Percentiles rank a stretch among this genome's conserved stretches.
Conservation (phyloP, 2,888 invertebrate genomes). For the Meloe dianella region DNA sequence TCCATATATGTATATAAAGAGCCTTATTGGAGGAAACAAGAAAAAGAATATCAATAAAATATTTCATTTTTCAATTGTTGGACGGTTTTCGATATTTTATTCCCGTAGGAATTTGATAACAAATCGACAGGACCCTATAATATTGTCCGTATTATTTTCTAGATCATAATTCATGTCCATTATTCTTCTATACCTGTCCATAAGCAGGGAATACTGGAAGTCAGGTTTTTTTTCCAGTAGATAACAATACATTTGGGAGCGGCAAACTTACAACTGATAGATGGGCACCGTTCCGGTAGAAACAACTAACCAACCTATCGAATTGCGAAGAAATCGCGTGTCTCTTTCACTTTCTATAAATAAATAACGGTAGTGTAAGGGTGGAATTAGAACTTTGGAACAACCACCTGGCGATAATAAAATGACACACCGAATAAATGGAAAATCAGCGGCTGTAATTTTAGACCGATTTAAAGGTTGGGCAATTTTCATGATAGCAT, state of each 20-base stretch:
- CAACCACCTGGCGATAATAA: conserved; percentile 25
- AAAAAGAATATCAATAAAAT: conserved; percentile 7
- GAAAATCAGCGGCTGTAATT: conserved; percentile 41
- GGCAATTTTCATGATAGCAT: not conserved
- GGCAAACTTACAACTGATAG: conserved; percentile 27
- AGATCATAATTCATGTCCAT: conserved; percentile 22
- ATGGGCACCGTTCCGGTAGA: conserved; percentile 22
- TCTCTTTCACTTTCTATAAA: conserved; percentile 32
- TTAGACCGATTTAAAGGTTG: conserved; percentile 31
- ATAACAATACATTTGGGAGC: conserved; percentile 34
- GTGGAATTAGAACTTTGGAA: not conserved
- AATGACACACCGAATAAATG: conserved; percentile 34
- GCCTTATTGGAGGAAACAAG: not conserved
- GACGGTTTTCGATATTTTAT: not conserved
- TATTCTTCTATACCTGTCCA: conserved; percentile 23
- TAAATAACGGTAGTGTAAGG: conserved; percentile 25
- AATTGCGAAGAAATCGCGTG: conserved; percentile 23
- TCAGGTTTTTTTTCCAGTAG: conserved; percentile 30
- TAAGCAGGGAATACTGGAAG: conserved; percentile 19
- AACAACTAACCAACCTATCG: conserved; percentile 14
- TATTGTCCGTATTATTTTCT: conserved; percentile 12
- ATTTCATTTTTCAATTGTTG: conserved; percentile 10
- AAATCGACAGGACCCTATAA: conserved; percentile 9
- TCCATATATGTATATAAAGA: conserved; percentile 13
- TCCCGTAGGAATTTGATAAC: conserved; percentile 6